phyloP scores from a whole-genome alignment of 2,113 vertebrate genomes.

The Alosa alosa region DNA sequence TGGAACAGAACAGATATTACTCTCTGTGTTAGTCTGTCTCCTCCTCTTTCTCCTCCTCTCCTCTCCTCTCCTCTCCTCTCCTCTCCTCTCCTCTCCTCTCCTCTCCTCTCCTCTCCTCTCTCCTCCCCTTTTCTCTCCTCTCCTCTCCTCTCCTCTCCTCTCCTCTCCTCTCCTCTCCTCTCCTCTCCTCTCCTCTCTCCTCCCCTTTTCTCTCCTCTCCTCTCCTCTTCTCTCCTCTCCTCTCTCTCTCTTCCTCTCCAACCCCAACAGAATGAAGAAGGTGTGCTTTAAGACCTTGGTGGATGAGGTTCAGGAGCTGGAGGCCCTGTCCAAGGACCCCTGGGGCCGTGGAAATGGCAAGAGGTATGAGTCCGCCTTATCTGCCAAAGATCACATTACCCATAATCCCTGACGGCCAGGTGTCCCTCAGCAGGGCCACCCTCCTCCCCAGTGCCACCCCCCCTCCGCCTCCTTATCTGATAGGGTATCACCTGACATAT shows the following conservation, averaged over 20 bases:
- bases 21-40: no score
- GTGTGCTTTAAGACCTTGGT: constrained; percentile 91
- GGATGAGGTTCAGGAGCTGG: constrained; percentile 96
- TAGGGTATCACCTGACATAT: neutral
- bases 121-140: no score
- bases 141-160: no score
- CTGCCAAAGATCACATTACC: neutral
- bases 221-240: no score
- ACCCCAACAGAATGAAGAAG: constrained; percentile 82
- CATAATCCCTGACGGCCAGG: neutral
- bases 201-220: no score
- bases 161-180: no score
- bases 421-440: neutral
- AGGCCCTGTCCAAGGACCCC: constrained; percentile 94
- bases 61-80: no score
- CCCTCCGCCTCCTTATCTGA: neutral
- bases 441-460: neutral
- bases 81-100: no score
- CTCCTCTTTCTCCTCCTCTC: no score
- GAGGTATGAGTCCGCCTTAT: constrained; percentile 73
- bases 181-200: no score
- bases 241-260: neutral
- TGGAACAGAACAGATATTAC: no score
- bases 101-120: no score
- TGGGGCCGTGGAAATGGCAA: constrained; percentile 93